Base-by-base conservation (phyloP, 1,140 invertebrate genomes). In the Nebria ingens region DNA sequence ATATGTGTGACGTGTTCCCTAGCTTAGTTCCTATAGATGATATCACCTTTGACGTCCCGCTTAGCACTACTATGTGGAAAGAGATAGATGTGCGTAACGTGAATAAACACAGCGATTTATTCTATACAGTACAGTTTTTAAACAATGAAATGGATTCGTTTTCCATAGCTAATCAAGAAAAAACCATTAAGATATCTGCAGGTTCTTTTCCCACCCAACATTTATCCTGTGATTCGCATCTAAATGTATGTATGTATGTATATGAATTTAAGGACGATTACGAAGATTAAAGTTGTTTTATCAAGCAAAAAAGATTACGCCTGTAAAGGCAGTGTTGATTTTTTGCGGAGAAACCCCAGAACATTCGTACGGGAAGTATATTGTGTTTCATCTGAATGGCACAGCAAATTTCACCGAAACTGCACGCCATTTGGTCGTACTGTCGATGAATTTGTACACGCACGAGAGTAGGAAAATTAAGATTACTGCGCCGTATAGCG, bases 1-100 rank as follows among this genome's bases (percentile, higher is more conserved):
- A 74, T 61, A 58, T 76, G 2, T 73, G 68, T 52, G 56, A 66
- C 29, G 63, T 62, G 13, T 52, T 75, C 0, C 68, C 70, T 6
- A 62, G 62, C 3, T 71, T 71, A 15, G 58, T 62, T 19, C 62
- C 67, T 2, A 61, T 40, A 9, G 51, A 62, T 40, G 58, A 58
- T 15, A 23, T 72, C 59, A 54, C 63, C 60, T 62, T 68, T 25
- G 51, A 56, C 9, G 52, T 60, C 3, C 51, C 59, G 2, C 51
- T 68, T 19, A 63, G 60, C n/a, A 19, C 56, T 13, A 40, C 45
- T 1, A 19, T 45, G n/a, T 25, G 9, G 9, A 56, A 62, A 13
- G 42, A 42, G n/a, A 52, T 64, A 19, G 20, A 1, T 13, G 56
- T 68, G 13, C 22, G 51, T 6, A 62, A 67, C 56, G 56, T 25